A percentile compares a stretch with the other conserved stretches of the same genome.
Conservation (phyloP, 2,113 vertebrate genomes). For the Chaetura pelagica region DNA sequence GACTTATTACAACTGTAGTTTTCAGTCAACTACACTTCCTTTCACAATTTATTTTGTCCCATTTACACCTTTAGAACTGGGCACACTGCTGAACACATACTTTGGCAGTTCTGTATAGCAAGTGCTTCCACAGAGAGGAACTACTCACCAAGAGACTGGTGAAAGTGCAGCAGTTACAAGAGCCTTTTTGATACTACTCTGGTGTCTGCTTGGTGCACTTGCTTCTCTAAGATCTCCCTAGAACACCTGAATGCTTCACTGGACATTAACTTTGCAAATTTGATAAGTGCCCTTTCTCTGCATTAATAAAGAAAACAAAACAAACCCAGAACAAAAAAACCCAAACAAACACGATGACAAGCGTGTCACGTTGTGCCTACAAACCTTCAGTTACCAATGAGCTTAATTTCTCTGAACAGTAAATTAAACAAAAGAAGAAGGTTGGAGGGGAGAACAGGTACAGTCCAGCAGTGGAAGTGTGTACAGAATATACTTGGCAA, state of each 20-base stretch:
- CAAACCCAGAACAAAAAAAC: background rate
- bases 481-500: slow-evolving; percentile 79
- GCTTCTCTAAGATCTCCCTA: slow-evolving; percentile 69
- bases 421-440: slow-evolving; percentile 68
- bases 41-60: slow-evolving; percentile 93
- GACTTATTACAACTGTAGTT: slow-evolving; percentile 89
- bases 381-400: slow-evolving; percentile 79
- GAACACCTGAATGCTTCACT: slow-evolving; percentile 78
- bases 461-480: slow-evolving; percentile 75
- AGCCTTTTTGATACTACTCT: slow-evolving; percentile 56
- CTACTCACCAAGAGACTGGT: slow-evolving; percentile 74
- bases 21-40: slow-evolving; percentile 93
- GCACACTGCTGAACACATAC: slow-evolving; percentile 88
- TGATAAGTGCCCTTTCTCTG: slow-evolving; percentile 83
- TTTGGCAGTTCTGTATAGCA: slow-evolving; percentile 93
- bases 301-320: slow-evolving; percentile 49
- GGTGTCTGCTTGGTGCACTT: slow-evolving; percentile 74
- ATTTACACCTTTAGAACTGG: slow-evolving; percentile 89
- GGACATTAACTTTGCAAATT: slow-evolving; percentile 70
- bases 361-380: slow-evolving; percentile 75
- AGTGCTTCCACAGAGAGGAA: slow-evolving; percentile 82
- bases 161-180: slow-evolving; percentile 77
- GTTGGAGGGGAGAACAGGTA: slow-evolving; percentile 50
- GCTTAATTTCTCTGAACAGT: slow-evolving; percentile 70
- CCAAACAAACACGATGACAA: slow-evolving; percentile 70